Base-by-base conservation (phyloP, 1,140 invertebrate genomes). In the Eriosoma lanigerum region DNA sequence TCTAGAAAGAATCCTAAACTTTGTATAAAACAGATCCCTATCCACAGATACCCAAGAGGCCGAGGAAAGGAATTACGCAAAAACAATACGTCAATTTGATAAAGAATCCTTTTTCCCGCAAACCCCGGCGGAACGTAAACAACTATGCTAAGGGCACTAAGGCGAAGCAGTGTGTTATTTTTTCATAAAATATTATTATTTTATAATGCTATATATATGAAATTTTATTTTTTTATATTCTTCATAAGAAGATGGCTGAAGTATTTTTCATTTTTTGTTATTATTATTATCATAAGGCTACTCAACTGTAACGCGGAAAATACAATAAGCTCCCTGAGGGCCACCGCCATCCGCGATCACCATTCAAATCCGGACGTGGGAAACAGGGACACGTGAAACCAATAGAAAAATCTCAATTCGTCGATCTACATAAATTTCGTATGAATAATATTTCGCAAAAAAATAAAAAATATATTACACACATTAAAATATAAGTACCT, bases 111-210 rank as follows among this genome's bases (percentile, higher is more conserved):
- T 78, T 78, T 78, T 72, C 24, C 62, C 46, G 21, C n/a, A 15
- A 48, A 46, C 46, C 15, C 46, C 3, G 17, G 44, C 56, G 38
- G 26, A 60, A 58, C 56, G 60, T 62, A 78, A 78, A 78, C 75
- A 78, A 60, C 26, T 60, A 46, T 48, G 44, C n/a, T 60, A 26
- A 60, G 56, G 75, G 56, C 48, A 72, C 68, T 72, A 72, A 72
- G 56, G 56, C 56, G 32, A 52, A 78, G 56, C 54, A 26, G 56
- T 78, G 38, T 78, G 75, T 78, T 78, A 78, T 78, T 78, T 78
- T 78, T 78, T 24, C 75, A 56, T 60, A 78, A 78, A 78, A 78
- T 60, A 60, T 78, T 78, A 76, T 76, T 76, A 78, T 78, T 78
- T 78, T 62, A 78, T 78, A 60, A 78, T 78, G 48, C 54, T 78